A percentile compares a stretch with the other conserved stretches of the same genome.
Evolutionary conservation across 2,888 invertebrate species (phyloP).

Genomic region (Nemotelus pantherinus): DNA sequence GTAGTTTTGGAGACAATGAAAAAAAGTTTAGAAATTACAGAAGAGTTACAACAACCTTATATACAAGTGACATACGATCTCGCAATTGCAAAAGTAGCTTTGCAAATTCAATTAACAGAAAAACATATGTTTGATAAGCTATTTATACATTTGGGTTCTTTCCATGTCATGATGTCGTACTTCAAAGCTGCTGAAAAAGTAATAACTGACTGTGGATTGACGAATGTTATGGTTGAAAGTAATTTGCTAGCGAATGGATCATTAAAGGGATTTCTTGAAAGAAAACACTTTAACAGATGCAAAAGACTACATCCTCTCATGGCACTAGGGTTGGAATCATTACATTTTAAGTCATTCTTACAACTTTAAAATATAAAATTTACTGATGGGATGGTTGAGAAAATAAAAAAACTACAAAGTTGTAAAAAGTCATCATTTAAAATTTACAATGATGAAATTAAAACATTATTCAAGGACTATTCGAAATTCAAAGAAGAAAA

Average conservation of each 20-base stretch:
- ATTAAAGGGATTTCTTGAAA: constrained; percentile 21
- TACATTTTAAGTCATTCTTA: constrained; percentile 35
- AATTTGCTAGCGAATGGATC: constrained; percentile 11
- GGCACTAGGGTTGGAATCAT: constrained; percentile 17
- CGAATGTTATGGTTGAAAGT: constrained; percentile 40
- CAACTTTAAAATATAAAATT: constrained; percentile 30
- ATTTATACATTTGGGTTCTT: constrained; percentile 59
- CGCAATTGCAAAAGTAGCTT: constrained; percentile 55
- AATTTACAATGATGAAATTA: neutral
- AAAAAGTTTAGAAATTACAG: constrained; percentile 50
- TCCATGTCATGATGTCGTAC: constrained; percentile 56
- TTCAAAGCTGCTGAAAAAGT: constrained; percentile 56
- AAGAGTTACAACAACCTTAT: constrained; percentile 47
- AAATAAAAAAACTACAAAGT: constrained; percentile 16
- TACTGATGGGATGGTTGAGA: constrained; percentile 19
- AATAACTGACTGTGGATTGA: constrained; percentile 48
- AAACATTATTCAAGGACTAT: neutral
- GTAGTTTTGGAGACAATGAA: constrained; percentile 55
- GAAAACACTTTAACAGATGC: constrained; percentile 38
- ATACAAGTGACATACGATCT: constrained; percentile 56
- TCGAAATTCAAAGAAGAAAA: constrained; percentile 9
- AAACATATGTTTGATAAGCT: constrained; percentile 56
- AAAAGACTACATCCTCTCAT: constrained; percentile 35
- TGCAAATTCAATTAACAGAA: constrained; percentile 54
- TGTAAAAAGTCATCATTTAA: neutral